Evolutionary conservation across 2,797 vertebrate species (phyloP).

Genomic region (Tadarida brasiliensis): DNA sequence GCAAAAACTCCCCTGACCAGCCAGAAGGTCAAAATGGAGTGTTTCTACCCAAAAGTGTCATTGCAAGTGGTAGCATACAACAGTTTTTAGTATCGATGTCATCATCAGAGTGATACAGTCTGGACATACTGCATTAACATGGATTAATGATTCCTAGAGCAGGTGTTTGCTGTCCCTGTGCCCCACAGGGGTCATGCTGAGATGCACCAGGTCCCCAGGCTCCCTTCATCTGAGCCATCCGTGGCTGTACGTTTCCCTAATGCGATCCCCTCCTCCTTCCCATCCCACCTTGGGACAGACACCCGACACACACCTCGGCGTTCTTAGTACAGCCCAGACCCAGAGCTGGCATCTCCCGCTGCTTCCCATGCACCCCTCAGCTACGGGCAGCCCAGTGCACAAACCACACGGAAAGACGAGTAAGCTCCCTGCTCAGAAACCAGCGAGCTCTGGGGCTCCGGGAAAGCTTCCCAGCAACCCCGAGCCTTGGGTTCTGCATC

Average conservation of each 20-base stretch:
- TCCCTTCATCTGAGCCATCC: background rate
- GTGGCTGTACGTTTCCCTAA: background rate
- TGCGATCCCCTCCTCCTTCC: background rate
- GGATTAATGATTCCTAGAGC: background rate
- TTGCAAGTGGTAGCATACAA: no score
- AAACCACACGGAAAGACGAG: no score
- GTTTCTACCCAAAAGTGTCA: background rate
- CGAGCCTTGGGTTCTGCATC: background rate
- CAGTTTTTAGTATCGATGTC: background rate
- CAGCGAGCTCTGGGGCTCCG: background rate
- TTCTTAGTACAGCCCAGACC: background rate
- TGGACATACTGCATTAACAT: background rate
- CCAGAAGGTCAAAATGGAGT: background rate
- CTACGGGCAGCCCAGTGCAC: background rate
- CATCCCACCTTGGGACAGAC: background rate
- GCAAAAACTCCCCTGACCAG: fast-evolving
- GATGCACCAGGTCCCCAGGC: background rate
- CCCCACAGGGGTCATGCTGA: background rate
- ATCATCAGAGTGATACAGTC: background rate
- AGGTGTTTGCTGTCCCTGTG: background rate
- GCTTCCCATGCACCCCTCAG: no score
- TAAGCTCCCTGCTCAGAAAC: background rate
- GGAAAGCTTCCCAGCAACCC: background rate
- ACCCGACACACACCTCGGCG: background rate
- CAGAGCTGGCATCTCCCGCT: no score